Conservation (phyloP, 2,888 invertebrate species). For the Agapostemon virescens region DNA sequence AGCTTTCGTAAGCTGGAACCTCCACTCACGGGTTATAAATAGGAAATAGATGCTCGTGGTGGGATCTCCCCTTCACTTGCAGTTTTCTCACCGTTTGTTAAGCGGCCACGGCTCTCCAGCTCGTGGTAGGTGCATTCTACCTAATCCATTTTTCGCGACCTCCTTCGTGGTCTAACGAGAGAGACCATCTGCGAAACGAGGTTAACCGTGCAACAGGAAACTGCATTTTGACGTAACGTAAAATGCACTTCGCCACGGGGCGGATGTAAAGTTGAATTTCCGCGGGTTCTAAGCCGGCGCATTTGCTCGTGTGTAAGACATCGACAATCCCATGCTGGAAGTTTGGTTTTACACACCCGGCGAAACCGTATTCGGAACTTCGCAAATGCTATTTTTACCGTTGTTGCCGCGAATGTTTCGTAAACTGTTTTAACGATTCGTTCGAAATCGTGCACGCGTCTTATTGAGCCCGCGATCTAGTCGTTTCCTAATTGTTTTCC, state of each 20-base stretch:
- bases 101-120: conserved; percentile 35
- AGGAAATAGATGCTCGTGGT: conserved; percentile 56
- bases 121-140: conserved; percentile 53
- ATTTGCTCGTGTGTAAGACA: not conserved
- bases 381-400: not conserved
- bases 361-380: not conserved
- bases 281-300: not conserved
- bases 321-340: not conserved
- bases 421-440: not conserved
- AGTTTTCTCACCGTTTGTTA: conserved; percentile 67
- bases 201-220: conserved; percentile 70
- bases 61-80: conserved; percentile 66
- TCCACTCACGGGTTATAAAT: conserved; percentile 63
- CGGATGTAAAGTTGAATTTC: conserved; percentile 37
- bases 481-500: not conserved
- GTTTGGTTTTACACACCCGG: not conserved
- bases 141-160: conserved; percentile 72
- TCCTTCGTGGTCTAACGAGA: conserved; percentile 67
- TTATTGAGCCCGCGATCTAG: not conserved
- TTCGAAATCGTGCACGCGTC: not conserved
- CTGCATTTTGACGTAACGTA: conserved; percentile 69
- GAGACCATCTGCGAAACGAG: conserved; percentile 67
- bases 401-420: conserved; percentile 1
- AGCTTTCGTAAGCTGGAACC: conserved; percentile 62
- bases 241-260: conserved; percentile 63